Conservation (phyloP, 2,888 invertebrate species). For the Apamea sordens region DNA sequence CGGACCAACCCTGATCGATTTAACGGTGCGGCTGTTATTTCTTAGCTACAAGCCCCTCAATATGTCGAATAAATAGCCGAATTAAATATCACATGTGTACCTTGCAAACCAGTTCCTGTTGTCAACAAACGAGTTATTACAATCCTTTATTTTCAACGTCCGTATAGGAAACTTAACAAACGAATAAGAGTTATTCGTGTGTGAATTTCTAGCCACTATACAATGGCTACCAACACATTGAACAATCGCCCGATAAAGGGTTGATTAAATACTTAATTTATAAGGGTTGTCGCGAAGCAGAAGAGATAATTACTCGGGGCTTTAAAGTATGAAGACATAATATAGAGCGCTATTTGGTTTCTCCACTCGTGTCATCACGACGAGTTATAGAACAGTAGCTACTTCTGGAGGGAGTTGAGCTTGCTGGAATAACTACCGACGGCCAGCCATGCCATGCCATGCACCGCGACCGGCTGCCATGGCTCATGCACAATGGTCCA, state of each 20-base stretch:
- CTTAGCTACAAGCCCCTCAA: too few species aligned
- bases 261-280: slow-evolving; percentile 64
- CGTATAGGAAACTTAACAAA: neutral
- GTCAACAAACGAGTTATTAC: neutral
- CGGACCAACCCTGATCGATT: too few species aligned
- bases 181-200: neutral
- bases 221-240: slow-evolving; percentile 29
- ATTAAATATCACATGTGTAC: neutral
- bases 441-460: too few species aligned
- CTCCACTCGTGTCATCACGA: neutral
- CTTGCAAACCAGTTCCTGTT: neutral
- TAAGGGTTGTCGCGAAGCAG: slow-evolving; percentile 47
- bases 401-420: neutral
- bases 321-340: slow-evolving; percentile 8
- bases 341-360: neutral
- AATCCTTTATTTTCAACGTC: neutral
- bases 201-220: slow-evolving; percentile 9
- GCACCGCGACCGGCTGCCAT: too few species aligned
- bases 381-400: neutral
- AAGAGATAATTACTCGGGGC: slow-evolving; percentile 43
- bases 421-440: too few species aligned
- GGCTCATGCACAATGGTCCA: too few species aligned
- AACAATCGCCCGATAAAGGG: slow-evolving; percentile 50
- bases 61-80: neutral
- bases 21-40: too few species aligned